A percentile compares a stretch with the other conserved stretches of the same genome.
Evolutionary conservation across 2,888 invertebrate species (phyloP).

Genomic region (Lamellibrachia columna): DNA sequence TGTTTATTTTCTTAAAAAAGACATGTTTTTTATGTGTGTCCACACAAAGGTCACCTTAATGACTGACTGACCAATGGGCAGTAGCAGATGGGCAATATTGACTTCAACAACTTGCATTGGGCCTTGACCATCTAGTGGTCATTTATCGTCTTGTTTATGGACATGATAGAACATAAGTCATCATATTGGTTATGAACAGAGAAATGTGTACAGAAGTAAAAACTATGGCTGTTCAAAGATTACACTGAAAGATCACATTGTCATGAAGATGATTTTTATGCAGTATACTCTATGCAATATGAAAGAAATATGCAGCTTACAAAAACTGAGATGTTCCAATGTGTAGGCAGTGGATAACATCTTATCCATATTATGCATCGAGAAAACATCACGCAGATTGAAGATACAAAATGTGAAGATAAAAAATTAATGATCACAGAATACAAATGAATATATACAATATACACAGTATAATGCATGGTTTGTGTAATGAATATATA

Average conservation of each 20-base stretch:
- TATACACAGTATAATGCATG: background rate
- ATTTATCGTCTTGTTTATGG: no score
- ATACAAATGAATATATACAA: background rate
- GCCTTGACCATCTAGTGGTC: no score
- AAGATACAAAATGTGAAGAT: background rate
- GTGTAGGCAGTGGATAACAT: background rate
- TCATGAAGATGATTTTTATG: background rate
- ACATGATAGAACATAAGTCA: no score
- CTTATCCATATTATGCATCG: background rate
- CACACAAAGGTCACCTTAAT: no score
- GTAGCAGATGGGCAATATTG: no score
- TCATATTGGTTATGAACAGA: background rate
- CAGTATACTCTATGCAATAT: background rate
- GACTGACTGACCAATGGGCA: no score
- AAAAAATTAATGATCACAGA: background rate
- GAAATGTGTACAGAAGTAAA: background rate
- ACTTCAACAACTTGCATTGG: no score
- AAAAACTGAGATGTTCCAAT: background rate
- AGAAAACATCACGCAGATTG: background rate
- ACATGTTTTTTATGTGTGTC: no score
- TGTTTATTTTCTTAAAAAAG: no score
- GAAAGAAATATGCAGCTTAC: background rate
- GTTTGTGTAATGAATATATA: background rate
- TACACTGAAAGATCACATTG: background rate
- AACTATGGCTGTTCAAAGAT: background rate